These are phyloP conservation scores for Erinaceus europaeus DNA, from an alignment of 2,113 vertebrate genomes.

Conservation along the genomic window DNA sequence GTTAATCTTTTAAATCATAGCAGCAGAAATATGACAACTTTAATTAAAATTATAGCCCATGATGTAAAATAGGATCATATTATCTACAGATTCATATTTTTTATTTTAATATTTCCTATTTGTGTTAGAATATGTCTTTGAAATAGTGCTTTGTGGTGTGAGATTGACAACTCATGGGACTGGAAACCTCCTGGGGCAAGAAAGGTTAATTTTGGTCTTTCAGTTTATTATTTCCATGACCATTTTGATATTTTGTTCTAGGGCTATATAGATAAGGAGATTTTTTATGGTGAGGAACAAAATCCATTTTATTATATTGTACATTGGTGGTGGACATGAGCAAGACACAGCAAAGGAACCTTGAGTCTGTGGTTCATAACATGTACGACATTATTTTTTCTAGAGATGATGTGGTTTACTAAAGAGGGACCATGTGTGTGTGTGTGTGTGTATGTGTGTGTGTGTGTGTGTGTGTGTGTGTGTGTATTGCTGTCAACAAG, in stretches of 20 bases:
- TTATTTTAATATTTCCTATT: neutral
- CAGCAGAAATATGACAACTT: slow-evolving; percentile 68
- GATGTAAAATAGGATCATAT: slow-evolving; percentile 29
- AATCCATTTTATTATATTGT: neutral
- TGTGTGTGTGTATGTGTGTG: neutral
- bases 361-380: neutral
- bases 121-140: slow-evolving; percentile 17
- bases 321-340: slow-evolving; percentile 7
- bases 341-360: neutral
- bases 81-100: neutral
- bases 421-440: neutral
- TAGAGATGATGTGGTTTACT: neutral
- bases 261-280: neutral
- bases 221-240: slow-evolving; percentile 9
- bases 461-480: neutral
- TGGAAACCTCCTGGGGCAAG: neutral
- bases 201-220: neutral
- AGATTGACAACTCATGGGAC: neutral
- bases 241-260: slow-evolving; percentile 13
- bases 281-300: slow-evolving; percentile 7
- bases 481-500: neutral
- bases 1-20: slow-evolving; percentile 63
- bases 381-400: neutral
- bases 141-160: neutral
- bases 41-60: slow-evolving; percentile 49